Evolutionary conservation across 2,888 invertebrate genomes (phyloP), one percentile per base, ranked within the genome.

Genomic region (Tetranychus truncatus): DNA sequence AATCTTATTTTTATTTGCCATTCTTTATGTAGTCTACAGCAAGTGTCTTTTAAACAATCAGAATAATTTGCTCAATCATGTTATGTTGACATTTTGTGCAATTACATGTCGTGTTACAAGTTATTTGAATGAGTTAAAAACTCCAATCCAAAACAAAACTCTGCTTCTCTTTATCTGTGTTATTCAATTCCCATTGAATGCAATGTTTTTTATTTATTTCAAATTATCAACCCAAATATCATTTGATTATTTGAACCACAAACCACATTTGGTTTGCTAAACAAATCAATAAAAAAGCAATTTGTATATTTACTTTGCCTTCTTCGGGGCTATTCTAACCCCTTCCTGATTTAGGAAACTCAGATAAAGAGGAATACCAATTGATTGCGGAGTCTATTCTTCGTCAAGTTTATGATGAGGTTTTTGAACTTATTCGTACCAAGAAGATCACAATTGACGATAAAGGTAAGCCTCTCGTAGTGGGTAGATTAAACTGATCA

Each of bases 401-500:
- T 24, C 69, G 34, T 24, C 21, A 69, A 69, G 69, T 69, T 5
- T 69, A 69, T 21, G 21, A 24, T 24, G 69, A 69, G 69, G 69
- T 69, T 69, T 20, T 24, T 24, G 34, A 69, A 69, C 34, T 24
- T 20, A 24, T 69, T 69, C 69, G 69, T 20, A 24, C 69, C 11
- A 69, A 69, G 34, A 24, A 69, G 20, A 24, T 20, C 34, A 69
- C 20, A 24, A 21, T 69, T 24, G 34, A 69, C 20, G 34, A 69
- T 69, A 69, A 69, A 69, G 69, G 69, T 69, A 69, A 69, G 69
- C 55, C 55, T 55, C 55, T 55, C 55, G 55, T 55, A 55, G 55
- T 55, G 55, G 55, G 55, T 55, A 55, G 55, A 55, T 55, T 15
- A 55, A 55, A 55, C 11, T 55, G 34, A 34, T 34, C 34, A 34